Base-by-base conservation (phyloP, 1,140 invertebrate species). In the Pachypeltis micranthus region DNA sequence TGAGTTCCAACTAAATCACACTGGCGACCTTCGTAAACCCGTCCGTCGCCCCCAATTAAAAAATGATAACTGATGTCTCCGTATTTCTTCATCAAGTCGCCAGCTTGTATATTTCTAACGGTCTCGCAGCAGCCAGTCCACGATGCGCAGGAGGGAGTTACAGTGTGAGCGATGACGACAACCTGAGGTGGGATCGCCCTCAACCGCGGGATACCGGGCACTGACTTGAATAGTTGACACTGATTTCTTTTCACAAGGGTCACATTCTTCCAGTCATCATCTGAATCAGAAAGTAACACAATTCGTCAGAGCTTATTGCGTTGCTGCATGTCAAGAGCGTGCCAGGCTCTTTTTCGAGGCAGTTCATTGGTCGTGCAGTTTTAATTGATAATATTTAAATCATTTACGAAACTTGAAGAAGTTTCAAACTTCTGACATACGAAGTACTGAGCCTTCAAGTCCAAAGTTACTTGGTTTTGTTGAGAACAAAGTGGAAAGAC, bases 61-160 rank as follows among this genome's bases (percentile, higher is more conserved):
- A 92, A 93, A 72, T 83, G 90, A 69, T 85, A 87, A 1, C 71
- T 83, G 70, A 79, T 90, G 81, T 76, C 88, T 75, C 68, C 82
- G 80, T 81, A 85, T 0, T 74, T 69, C 29, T 75, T 87, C 83
- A 57, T 21, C 10, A 26, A 21, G 14, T 64, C 81, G 2, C 74
- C 73, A 4, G 75, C 67, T 65, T 85, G 82, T 26, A 82, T 77
- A 1, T 62, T 67, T 19, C 74, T 73, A 0, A 84, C 76, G 12
- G 74, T 71, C 1, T 63, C 65, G 0, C 70, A 70, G 19, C 77
- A 81, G 0, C 65, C 61, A 0, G 63, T 34, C 23, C 73, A 51
- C 0, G 72, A 71, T 21, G 47, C 12, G 63, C 79, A 80, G 4
- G 19, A 21, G 12, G 10, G 25, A 19, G 16, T 25, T 4, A n/a